A percentile compares a stretch with the other conserved stretches of the same genome.
Evolutionary conservation across 2,888 invertebrate species (phyloP).

Genomic region (Oligia latruncula): DNA sequence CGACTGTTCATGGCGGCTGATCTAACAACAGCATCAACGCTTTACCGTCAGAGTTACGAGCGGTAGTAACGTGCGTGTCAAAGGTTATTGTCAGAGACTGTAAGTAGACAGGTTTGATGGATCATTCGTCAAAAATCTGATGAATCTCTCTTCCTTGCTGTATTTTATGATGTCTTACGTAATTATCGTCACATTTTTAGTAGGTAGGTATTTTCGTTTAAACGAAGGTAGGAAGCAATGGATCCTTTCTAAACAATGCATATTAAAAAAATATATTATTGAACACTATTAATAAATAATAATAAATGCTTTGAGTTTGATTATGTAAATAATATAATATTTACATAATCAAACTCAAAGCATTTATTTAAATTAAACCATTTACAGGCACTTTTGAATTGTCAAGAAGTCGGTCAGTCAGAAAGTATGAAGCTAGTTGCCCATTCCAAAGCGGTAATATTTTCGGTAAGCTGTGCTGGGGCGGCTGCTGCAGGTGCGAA

Average conservation of each 20-base stretch:
- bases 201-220: not conserved
- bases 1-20: constrained; percentile 8
- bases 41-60: constrained; percentile 6
- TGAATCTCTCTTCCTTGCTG: not conserved
- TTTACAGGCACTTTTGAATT: too few species aligned
- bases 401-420: too few species aligned
- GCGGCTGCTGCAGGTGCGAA: too few species aligned
- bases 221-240: not conserved
- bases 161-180: constrained; percentile 7
- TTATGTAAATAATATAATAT: too few species aligned
- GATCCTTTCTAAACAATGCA: not conserved
- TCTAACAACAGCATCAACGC: not conserved
- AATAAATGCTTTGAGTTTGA: too few species aligned
- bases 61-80: constrained; percentile 32
- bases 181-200: not conserved
- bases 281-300: too few species aligned
- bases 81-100: constrained; percentile 17
- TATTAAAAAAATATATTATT: too few species aligned
- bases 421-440: too few species aligned
- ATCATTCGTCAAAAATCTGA: constrained; percentile 11
- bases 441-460: too few species aligned
- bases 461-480: too few species aligned
- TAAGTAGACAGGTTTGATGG: constrained; percentile 25
- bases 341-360: too few species aligned
- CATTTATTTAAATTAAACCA: too few species aligned